These are phyloP conservation scores for Rhamphomyia laevipes DNA, from an alignment of 2,888 invertebrate species.

Conservation along the genomic window DNA sequence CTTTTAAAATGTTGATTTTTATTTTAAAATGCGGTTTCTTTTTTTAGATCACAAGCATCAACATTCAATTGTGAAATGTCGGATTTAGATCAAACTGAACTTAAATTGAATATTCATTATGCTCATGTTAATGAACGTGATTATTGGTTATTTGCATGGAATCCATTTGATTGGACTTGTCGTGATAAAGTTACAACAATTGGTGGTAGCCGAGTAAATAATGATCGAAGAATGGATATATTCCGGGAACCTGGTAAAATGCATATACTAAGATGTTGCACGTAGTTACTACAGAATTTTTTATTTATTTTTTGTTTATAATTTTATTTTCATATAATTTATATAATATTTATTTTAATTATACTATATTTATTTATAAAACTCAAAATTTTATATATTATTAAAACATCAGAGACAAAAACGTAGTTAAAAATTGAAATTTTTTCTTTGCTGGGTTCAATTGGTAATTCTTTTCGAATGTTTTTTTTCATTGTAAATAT, in stretches of 20 bases:
- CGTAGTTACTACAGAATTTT: constrained; percentile 18
- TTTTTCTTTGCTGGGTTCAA: too few species aligned
- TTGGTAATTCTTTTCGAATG: too few species aligned
- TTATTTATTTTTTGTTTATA: constrained; percentile 1
- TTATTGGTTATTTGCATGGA: constrained; percentile 67
- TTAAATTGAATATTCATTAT: constrained; percentile 62
- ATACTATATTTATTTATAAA: too few species aligned
- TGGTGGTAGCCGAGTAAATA: constrained; percentile 36
- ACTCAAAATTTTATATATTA: too few species aligned
- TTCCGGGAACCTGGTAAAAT: constrained; percentile 40
- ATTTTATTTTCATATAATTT: too few species aligned
- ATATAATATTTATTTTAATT: too few species aligned
- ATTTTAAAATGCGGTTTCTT: background rate
- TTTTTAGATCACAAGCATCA: constrained; percentile 28
- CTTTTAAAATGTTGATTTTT: background rate
- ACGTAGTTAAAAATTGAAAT: too few species aligned
- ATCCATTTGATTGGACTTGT: constrained; percentile 63
- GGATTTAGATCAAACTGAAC: constrained; percentile 63
- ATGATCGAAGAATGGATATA: constrained; percentile 38
- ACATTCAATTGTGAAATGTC: constrained; percentile 60
- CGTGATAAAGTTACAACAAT: constrained; percentile 38
- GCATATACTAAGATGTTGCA: constrained; percentile 35
- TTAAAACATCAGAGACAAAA: too few species aligned
- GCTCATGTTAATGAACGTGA: constrained; percentile 47
- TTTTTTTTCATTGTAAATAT: too few species aligned